Conservation (phyloP, 2,797 vertebrate genomes). For the Alfaro cultratus region DNA sequence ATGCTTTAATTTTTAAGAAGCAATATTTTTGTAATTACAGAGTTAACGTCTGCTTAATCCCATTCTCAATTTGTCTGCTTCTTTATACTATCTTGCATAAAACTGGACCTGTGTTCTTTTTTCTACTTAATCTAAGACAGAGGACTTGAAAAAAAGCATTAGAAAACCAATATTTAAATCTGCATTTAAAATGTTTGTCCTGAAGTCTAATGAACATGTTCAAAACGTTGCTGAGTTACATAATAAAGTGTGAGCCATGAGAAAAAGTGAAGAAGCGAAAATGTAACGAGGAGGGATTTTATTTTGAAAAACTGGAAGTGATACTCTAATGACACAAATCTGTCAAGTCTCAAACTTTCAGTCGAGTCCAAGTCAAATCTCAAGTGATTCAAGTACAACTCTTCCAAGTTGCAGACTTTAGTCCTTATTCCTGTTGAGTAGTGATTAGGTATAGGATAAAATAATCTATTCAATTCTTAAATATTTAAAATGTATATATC, state of each 20-base stretch:
- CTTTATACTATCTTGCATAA: neutral
- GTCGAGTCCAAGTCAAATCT: neutral
- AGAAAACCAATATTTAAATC: neutral
- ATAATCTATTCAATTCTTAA: neutral
- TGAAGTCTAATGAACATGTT: neutral
- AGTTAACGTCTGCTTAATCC: neutral
- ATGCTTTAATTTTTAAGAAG: neutral
- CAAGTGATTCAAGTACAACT: neutral
- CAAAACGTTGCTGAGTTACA: neutral
- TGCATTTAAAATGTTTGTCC: neutral
- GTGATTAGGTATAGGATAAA: neutral
- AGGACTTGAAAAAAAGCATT: neutral
- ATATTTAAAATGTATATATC: neutral
- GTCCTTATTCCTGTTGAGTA: neutral
- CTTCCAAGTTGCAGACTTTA: neutral
- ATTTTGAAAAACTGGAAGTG: neutral
- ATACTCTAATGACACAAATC: neutral
- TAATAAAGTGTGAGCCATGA: neutral
- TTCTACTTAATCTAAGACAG: neutral
- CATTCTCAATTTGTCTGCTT: neutral
- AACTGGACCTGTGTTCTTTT: neutral
- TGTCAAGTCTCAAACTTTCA: neutral
- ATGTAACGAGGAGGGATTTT: neutral
- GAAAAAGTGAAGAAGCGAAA: neutral
- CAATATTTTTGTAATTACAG: neutral